Conservation (phyloP, 2,113 vertebrate species). For the Lontra canadensis region DNA sequence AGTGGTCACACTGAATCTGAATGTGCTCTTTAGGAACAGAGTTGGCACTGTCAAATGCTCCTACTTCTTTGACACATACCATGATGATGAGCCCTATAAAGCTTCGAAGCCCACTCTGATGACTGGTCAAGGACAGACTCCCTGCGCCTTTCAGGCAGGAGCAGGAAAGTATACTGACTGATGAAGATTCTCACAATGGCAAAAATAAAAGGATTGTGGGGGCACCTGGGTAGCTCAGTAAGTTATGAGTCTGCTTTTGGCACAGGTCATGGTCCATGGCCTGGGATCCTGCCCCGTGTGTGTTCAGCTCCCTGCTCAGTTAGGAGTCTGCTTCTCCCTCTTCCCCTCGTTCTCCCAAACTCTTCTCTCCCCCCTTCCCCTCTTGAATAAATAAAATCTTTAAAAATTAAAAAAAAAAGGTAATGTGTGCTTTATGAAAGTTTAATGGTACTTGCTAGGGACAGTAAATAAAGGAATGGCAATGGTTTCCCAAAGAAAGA, state of each 20-base stretch:
- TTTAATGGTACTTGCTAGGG: not conserved
- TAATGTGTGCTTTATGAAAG: not conserved
- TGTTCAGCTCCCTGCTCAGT: not conserved
- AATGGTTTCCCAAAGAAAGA: conserved; percentile 14
- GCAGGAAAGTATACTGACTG: not conserved
- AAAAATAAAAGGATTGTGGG: not conserved
- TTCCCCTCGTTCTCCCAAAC: not conserved
- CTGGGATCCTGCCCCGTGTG: not conserved
- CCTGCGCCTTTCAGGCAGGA: not conserved
- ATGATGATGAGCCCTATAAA: not conserved
- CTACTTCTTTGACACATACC: not conserved
- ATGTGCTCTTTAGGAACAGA: not conserved
- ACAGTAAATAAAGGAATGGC: conserved; percentile 69
- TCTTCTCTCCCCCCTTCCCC: not conserved
- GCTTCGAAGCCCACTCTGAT: not conserved
- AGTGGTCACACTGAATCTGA: not conserved
- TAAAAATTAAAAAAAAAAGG: not conserved
- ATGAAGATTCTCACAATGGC: not conserved
- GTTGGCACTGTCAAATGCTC: not conserved
- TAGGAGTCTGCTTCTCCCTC: not conserved
- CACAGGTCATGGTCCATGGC: not conserved
- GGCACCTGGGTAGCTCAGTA: not conserved
- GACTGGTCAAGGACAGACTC: not conserved
- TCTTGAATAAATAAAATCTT: not conserved
- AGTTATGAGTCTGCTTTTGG: not conserved